Base-by-base conservation (phyloP, 2,797 vertebrate genomes). In the Sebastes trivittatus region DNA sequence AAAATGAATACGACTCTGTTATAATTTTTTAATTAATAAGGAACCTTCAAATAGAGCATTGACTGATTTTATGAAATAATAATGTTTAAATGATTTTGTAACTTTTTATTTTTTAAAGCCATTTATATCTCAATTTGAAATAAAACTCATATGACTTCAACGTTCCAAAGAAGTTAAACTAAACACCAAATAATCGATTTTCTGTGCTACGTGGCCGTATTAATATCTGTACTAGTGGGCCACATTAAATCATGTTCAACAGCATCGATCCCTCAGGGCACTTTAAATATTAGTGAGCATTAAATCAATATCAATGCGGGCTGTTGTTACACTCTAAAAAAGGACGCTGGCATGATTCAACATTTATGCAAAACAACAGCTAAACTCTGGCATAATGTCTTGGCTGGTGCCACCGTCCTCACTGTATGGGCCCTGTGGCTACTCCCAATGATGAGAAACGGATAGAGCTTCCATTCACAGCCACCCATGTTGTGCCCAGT, bases 311-410 rank as follows among this genome's bases (percentile, higher is more conserved):
- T 93, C 91, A 94, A 87, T 84, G 89, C 88, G 78, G 87, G 85
- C 89, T 93, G 93, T 92, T 94, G 92, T 92, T 91, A 82, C 85
- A 85, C 85, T 85, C 83, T 92, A 91, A 94, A 93, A 90, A 90
- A 25, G 89, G 92, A 94, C 81, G 79, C 91, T 93, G 93, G 92
- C 93, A 88, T 95, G 93, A 95, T 95, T 94, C 93, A 94, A 95
- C 94, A 92, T 94, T 94, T 93, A 94, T 95, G 94, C 93, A 94
- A 94, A 94, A 94, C 94, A 94, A 95, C 92, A 93, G 93, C 89
- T 93, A 91, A 92, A 94, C 92, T 93, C 92, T 89, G 93, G 93
- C 93, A 91, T 94, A 92, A 93, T 91, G 91, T 94, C 89, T 94
- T 93, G 94, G 94, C 94, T 94, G 93, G 90, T 93, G 87, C 92